Evolutionary conservation across 1,140 invertebrate species (phyloP).

Genomic region (Drosophila sulfurigaster): DNA sequence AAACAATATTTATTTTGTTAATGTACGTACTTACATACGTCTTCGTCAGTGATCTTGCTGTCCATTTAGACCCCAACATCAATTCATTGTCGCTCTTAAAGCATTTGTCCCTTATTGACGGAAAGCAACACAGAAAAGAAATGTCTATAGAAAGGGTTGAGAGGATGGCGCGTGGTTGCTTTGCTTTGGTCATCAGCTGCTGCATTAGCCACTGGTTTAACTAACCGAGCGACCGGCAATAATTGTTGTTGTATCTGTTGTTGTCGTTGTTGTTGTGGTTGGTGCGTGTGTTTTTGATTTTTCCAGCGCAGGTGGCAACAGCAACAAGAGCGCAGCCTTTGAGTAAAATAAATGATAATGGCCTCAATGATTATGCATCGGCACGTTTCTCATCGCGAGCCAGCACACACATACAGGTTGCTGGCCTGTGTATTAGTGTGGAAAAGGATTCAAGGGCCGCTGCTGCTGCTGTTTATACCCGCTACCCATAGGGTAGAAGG

Average conservation of each 20-base stretch:
- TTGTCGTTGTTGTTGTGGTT: conserved; percentile 32
- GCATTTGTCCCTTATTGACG: background rate
- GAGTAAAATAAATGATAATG: conserved; percentile 83
- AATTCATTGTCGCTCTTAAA: background rate
- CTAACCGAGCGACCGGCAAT: conserved; percentile 29
- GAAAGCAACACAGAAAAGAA: no score
- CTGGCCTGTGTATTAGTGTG: conserved; percentile 31
- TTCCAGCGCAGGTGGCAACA: conserved; percentile 46
- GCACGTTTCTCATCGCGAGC: conserved; percentile 75
- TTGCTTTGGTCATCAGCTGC: conserved; percentile 1
- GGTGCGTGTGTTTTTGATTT: conserved; percentile 77
- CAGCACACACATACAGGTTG: conserved; percentile 28
- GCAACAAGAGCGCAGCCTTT: conserved; percentile 67
- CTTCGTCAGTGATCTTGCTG: background rate
- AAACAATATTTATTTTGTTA: no score
- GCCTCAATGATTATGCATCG: conserved; percentile 82
- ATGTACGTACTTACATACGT: background rate
- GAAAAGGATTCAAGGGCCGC: conserved; percentile 58
- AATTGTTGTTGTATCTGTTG: conserved; percentile 14
- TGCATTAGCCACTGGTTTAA: conserved; percentile 35
- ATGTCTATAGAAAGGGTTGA: background rate
- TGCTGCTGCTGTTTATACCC: background rate
- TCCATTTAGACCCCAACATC: background rate
- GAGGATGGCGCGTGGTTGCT: background rate
- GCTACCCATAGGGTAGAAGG: no score